Evolutionary conservation across 2,888 invertebrate genomes (phyloP), one percentile per base, ranked within the genome.

Genomic region (Neoaliturus tenellus): DNA sequence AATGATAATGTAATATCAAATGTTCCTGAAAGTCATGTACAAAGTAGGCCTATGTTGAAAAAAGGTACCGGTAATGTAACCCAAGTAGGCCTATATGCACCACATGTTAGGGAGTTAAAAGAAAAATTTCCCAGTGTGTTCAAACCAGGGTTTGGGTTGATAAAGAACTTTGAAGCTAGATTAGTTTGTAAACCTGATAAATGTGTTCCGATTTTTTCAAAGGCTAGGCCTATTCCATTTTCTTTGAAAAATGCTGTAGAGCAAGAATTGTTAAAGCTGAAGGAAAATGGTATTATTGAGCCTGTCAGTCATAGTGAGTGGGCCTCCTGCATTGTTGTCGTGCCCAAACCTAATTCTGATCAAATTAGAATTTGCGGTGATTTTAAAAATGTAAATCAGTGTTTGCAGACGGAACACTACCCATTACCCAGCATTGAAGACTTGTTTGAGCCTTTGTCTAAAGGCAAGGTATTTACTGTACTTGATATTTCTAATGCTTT

Each of bases 141-240:
- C n/a, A n/a, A n/a, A n/a, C n/a, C n/a, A n/a, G n/a, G n/a, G n/a
- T n/a, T n/a, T n/a, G n/a, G n/a, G n/a, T n/a, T n/a, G n/a, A n/a
- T n/a, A n/a, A n/a, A n/a, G n/a, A n/a, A n/a, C n/a, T n/a, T n/a
- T n/a, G n/a, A n/a, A n/a, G n/a, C n/a, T n/a, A n/a, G n/a, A n/a
- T n/a, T n/a, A n/a, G n/a, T 71, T 71, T 71, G 71, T 20, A 71
- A 71, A 20, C 35, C 71, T 3, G n/a, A 39, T n/a, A 71, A 39
- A n/a, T n/a, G n/a, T n/a, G n/a, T n/a, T n/a, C n/a, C n/a, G n/a
- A n/a, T n/a, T n/a, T n/a, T n/a, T n/a, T n/a, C n/a, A n/a, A n/a
- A n/a, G n/a, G n/a, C n/a, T n/a, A n/a, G n/a, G n/a, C n/a, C n/a
- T 39, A 39, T 71, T 1, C 71, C 35, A 17, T 71, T 71, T 17